phyloP scores from a whole-genome alignment of 2,888 invertebrate genomes.

The Nephrotoma guestfalica region DNA sequence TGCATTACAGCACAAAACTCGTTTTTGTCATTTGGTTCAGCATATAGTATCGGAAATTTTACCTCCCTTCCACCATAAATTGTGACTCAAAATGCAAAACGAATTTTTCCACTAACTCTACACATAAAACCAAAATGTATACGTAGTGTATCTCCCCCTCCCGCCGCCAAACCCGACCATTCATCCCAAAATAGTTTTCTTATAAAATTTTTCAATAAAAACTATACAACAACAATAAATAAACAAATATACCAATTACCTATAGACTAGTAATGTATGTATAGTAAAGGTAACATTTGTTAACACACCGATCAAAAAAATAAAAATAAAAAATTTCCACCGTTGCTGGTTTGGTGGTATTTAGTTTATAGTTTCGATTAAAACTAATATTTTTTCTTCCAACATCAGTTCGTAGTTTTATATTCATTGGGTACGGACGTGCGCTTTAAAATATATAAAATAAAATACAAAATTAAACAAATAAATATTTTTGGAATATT shows the following conservation, averaged over 20 bases:
- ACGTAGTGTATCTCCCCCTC: neutral
- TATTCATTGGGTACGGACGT: neutral
- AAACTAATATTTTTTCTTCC: neutral
- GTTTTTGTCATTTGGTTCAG: no score
- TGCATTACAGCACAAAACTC: no score
- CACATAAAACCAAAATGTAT: neutral
- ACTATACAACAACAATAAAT: neutral
- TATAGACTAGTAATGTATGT: neutral
- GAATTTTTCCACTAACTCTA: neutral
- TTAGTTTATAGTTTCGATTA: neutral
- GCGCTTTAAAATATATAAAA: neutral
- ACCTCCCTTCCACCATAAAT: neutral
- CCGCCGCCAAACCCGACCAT: neutral
- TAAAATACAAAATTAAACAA: neutral
- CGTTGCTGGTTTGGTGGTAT: neutral
- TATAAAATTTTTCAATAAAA: neutral
- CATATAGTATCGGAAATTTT: no score
- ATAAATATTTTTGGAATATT: neutral
- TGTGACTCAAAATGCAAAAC: neutral
- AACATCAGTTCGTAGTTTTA: neutral
- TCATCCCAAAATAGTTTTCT: neutral
- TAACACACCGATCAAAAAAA: neutral
- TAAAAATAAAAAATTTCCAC: neutral
- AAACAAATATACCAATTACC: neutral
- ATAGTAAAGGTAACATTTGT: neutral